phyloP scores from a whole-genome alignment of 1,140 invertebrate species.

The Ooceraea biroi region DNA sequence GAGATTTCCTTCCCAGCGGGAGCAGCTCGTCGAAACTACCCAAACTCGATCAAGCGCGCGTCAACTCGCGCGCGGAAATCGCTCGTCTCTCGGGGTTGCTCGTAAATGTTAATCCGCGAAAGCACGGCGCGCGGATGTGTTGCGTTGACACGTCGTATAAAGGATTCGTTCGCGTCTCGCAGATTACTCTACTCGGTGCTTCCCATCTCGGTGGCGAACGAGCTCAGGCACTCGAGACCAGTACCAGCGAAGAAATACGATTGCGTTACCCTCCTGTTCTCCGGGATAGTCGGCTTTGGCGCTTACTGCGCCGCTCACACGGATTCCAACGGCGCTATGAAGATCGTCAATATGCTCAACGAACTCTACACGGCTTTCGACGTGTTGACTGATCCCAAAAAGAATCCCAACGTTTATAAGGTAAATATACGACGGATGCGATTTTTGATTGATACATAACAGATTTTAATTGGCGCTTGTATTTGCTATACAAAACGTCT shows the following conservation, averaged over 20 bases:
- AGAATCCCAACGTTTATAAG: constrained; percentile 98
- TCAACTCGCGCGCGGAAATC: constrained; percentile 23
- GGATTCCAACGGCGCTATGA: constrained; percentile 95
- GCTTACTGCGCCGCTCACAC: constrained; percentile 94
- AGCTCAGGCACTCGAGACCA: constrained; percentile 95
- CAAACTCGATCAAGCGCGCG: constrained; percentile 22
- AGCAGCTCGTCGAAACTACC: constrained; percentile 29
- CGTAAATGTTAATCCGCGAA: constrained; percentile 36
- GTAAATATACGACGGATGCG: constrained; percentile 85
- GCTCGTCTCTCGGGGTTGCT: not conserved
- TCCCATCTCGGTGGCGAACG: constrained; percentile 96
- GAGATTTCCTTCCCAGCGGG: constrained; percentile 2
- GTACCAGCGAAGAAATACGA: constrained; percentile 95
- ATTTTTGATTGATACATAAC: not conserved
- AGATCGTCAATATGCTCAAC: constrained; percentile 96
- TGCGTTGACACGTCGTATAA: constrained; percentile 47
- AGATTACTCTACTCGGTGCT: constrained; percentile 97
- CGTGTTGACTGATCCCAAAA: constrained; percentile 95
- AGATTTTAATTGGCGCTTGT: no score
- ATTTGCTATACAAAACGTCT: no score
- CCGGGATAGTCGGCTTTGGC: constrained; percentile 97
- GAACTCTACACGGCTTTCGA: constrained; percentile 96
- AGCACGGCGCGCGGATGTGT: constrained; percentile 16
- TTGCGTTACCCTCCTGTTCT: constrained; percentile 96
- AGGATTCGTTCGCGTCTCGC: constrained; percentile 52